Conservation (phyloP, 2,888 invertebrate species). For the Prenolepis imparis region DNA sequence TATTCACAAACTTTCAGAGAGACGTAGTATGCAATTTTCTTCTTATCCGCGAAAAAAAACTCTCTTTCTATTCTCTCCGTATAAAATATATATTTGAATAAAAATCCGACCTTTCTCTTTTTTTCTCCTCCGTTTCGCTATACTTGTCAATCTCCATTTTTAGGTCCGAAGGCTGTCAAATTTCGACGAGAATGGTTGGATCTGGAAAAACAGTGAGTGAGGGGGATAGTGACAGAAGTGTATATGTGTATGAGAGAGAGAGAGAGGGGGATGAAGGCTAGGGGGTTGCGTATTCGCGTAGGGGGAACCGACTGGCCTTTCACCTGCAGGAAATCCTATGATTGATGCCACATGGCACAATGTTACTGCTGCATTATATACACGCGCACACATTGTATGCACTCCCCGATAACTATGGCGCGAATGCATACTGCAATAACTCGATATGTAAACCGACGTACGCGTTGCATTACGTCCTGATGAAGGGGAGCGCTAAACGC, state of each 20-base stretch:
- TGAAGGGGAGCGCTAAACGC: constrained; percentile 52
- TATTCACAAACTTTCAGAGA: background rate
- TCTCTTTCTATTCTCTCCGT: constrained; percentile 42
- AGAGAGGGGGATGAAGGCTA: constrained; percentile 36
- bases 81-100: constrained; percentile 3
- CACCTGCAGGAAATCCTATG: constrained; percentile 86
- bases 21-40: background rate
- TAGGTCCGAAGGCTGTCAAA: constrained; percentile 54
- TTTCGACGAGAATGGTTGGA: constrained; percentile 27
- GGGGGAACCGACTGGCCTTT: constrained; percentile 56
- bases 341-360: constrained; percentile 71
- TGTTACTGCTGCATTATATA: constrained; percentile 67
- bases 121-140: constrained; percentile 19
- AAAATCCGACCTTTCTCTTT: constrained; percentile 4
- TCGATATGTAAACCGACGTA: constrained; percentile 63
- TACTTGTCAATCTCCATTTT: constrained; percentile 54
- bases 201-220: constrained; percentile 53
- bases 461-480: constrained; percentile 29
- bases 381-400: constrained; percentile 59
- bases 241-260: constrained; percentile 36
- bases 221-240: constrained; percentile 32
- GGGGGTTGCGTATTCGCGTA: background rate
- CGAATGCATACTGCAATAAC: constrained; percentile 64
- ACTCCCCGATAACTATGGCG: constrained; percentile 64
- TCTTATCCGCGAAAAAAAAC: background rate